Evolutionary conservation across 1,140 invertebrate species (phyloP).

Genomic region (Drosophila kikkawai): DNA sequence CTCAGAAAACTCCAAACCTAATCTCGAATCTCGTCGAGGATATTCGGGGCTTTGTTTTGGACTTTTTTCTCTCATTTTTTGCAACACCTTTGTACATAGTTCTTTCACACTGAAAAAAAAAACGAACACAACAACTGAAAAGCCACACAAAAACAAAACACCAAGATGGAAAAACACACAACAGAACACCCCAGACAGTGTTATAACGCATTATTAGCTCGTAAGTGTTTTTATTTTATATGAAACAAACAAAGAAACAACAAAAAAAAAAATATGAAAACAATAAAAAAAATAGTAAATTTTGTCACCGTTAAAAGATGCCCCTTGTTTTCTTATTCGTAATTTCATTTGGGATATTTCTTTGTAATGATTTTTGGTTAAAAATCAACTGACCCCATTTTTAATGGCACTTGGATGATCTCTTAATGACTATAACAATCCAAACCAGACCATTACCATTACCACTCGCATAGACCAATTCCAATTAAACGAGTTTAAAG

Average conservation of each 20-base stretch:
- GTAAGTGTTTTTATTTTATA: constrained; percentile 85
- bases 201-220: constrained; percentile 84
- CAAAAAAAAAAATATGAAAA: constrained; percentile 85
- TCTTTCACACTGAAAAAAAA: constrained; percentile 57
- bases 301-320: constrained; percentile 84
- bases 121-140: constrained; percentile 45
- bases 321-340: constrained; percentile 18
- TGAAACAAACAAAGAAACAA: constrained; percentile 85
- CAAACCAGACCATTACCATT: not conserved
- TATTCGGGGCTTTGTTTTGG: constrained; percentile 30
- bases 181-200: constrained; percentile 70
- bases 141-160: constrained; percentile 34
- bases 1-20: constrained; percentile 10
- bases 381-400: constrained; percentile 7
- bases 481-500: constrained; percentile 34
- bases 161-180: constrained; percentile 30
- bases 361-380: not conserved
- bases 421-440: constrained; percentile 26
- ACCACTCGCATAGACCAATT: constrained; percentile 28
- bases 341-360: not conserved
- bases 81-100: constrained; percentile 76
- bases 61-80: constrained; percentile 21
- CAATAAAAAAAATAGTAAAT: constrained; percentile 85
- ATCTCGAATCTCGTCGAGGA: constrained; percentile 33
- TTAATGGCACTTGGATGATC: constrained; percentile 31